Base-by-base conservation (phyloP, 2,888 invertebrate species). In the Calameuta filiformis region DNA sequence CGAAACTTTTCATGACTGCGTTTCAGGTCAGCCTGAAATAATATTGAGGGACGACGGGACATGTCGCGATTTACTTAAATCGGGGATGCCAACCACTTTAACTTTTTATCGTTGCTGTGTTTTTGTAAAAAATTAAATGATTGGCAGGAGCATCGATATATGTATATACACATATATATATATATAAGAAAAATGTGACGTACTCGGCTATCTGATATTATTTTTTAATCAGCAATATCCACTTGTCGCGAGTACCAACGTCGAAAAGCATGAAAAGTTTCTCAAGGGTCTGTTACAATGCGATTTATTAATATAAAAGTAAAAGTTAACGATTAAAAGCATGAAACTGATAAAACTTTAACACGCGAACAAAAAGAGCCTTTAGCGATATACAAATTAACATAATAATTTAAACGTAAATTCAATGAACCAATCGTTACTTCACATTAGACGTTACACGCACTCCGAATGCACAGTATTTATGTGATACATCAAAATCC, bases 61-160 rank as follows among this genome's bases (percentile, higher is more conserved):
- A 23, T 56, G 6, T 23, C 56, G 56, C 23, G 56, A 56, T 56
- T 56, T 56, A 23, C 23, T 9, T 23, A 23, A 56, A 23, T 1
- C 56, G 76, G 75, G 81, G 81, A 78, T 81, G 85, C 87, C 88
- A 86, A 88, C 85, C 84, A 83, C 76, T 87, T 88, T 83, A 87
- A 87, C 83, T 88, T 87, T 87, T 90, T 87, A 87, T 84, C 83
- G 82, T 87, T 76, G 85, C 86, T 87, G 81, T 85, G 81, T 87
- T 87, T 81, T 84, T 84, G 80, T 89, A 87, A 87, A 87, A 86
- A 88, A 84, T 89, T 87, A 86, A 89, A 84, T 85, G 87, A 84
- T 87, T 87, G 88, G 88, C 83, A 81, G 85, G 71, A 1, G n/a
- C n/a, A 2, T 56, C 23, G 23, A 23, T 73, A 35, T 73, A 35